Conservation (phyloP, 37 sponge, comb jelly and placozoan genomes). For the Axinella damicornis region DNA sequence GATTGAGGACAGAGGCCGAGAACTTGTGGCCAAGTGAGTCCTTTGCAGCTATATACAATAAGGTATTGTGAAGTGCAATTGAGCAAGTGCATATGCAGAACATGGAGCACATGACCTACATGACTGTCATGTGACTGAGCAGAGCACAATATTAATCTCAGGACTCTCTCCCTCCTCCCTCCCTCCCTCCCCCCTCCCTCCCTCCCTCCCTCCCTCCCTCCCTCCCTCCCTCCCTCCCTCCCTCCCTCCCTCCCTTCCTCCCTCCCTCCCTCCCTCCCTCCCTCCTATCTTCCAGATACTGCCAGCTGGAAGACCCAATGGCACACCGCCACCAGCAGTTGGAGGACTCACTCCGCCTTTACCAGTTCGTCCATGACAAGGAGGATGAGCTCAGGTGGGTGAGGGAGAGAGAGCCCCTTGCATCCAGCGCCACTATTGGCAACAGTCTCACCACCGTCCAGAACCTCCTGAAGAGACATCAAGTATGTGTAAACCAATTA, state of each 20-base stretch:
- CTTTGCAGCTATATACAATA: too few relatives aligned
- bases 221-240: not conserved
- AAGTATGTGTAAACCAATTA: slow-evolving; percentile 36
- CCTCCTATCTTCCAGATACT: slow-evolving; percentile 60
- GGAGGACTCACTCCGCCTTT: slow-evolving; percentile 80
- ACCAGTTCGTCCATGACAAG: slow-evolving; percentile 84
- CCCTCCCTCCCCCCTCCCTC: not conserved
- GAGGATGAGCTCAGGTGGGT: slow-evolving; percentile 89
- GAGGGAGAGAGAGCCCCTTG: slow-evolving; percentile 78
- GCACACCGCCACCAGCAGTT: slow-evolving; percentile 73
- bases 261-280: not conserved
- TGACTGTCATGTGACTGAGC: too few relatives aligned
- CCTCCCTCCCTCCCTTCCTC: not conserved
- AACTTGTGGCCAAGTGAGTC: slow-evolving; percentile 81
- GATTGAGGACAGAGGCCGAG: slow-evolving; percentile 88
- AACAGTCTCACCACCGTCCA: slow-evolving; percentile 80
- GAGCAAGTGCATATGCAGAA: too few relatives aligned
- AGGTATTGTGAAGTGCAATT: too few relatives aligned
- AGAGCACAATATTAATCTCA: too few relatives aligned
- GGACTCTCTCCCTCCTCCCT: not conserved
- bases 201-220: not conserved
- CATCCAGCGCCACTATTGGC: slow-evolving; percentile 68
- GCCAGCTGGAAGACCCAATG: slow-evolving; percentile 87
- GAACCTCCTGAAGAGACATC: slow-evolving; percentile 84
- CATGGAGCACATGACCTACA: too few relatives aligned